Conservation (phyloP, 2,113 vertebrate genomes). For the Sebastes schlegelii region DNA sequence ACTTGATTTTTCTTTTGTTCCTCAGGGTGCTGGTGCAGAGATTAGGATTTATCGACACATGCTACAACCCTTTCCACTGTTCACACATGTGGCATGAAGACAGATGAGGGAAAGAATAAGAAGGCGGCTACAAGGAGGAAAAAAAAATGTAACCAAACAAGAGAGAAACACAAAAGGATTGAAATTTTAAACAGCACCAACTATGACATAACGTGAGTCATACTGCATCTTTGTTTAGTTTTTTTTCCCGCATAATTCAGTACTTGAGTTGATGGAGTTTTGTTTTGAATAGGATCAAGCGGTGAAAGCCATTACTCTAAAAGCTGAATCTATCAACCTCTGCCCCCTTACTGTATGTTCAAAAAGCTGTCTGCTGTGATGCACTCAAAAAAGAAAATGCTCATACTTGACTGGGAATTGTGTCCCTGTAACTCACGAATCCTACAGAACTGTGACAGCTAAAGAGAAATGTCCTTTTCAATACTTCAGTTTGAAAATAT, state of each 20-base stretch:
- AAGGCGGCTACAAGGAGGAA: neutral
- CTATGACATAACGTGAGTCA: neutral
- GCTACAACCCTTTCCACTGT: conserved; percentile 38
- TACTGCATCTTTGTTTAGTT: neutral
- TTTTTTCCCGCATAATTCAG: neutral
- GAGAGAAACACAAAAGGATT: neutral
- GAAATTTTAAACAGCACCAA: neutral
- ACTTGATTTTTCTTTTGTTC: neutral
- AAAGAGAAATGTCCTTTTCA: neutral
- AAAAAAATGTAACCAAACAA: neutral
- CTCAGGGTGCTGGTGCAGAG: conserved; percentile 9
- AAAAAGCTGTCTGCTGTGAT: conserved; percentile 5
- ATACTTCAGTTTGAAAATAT: neutral
- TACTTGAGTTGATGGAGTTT: conserved; percentile 19
- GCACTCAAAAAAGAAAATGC: neutral
- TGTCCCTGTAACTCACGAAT: neutral
- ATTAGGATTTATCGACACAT: conserved; percentile 52
- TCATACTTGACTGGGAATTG: neutral
- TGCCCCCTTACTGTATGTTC: neutral
- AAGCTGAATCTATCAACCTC: conserved; percentile 15
- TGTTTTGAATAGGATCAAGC: conserved; percentile 37
- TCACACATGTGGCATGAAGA: conserved; percentile 34
- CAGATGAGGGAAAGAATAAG: neutral
- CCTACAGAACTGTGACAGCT: neutral
- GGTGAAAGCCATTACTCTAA: conserved; percentile 15